Conservation (phyloP, 1,140 invertebrate species). For the Magallana ariakensis region DNA sequence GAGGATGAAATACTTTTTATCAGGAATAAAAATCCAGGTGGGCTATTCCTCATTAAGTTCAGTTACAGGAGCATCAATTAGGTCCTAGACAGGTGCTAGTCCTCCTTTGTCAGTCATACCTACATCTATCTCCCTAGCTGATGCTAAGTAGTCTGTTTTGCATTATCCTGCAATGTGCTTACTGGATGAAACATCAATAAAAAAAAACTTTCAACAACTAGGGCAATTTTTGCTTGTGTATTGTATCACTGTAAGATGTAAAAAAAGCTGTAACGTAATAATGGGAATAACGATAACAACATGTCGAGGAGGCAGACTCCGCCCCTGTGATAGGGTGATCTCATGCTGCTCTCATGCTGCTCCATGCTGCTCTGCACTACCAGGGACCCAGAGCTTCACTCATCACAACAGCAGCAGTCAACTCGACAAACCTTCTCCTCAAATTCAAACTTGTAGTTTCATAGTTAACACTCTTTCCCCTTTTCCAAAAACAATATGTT, state of each 20-base stretch:
- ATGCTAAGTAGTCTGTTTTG: too few relatives aligned
- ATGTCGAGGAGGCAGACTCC: not conserved
- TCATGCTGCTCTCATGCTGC: not conserved
- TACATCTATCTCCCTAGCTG: too few relatives aligned
- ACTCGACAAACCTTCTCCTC: not conserved
- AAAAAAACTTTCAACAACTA: not conserved
- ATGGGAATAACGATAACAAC: constrained; percentile 13
- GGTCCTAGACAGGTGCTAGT: too few relatives aligned
- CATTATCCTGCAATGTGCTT: too few relatives aligned
- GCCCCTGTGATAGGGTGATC: not conserved
- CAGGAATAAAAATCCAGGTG: too few relatives aligned
- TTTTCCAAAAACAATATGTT: too few relatives aligned
- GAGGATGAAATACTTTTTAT: too few relatives aligned
- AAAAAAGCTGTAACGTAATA: constrained; percentile 7
- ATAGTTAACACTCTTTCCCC: not conserved
- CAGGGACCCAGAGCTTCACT: not conserved
- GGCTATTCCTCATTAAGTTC: too few relatives aligned
- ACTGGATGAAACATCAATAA: too few relatives aligned
- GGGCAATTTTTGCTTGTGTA: not conserved
- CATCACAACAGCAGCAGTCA: not conserved
- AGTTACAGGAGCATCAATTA: too few relatives aligned
- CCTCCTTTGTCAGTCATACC: too few relatives aligned
- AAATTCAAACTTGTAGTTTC: not conserved
- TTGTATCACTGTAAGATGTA: not conserved
- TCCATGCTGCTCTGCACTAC: not conserved